Evolutionary conservation across 2,888 invertebrate species (phyloP).

Genomic region (Monoplex corrugatus): DNA sequence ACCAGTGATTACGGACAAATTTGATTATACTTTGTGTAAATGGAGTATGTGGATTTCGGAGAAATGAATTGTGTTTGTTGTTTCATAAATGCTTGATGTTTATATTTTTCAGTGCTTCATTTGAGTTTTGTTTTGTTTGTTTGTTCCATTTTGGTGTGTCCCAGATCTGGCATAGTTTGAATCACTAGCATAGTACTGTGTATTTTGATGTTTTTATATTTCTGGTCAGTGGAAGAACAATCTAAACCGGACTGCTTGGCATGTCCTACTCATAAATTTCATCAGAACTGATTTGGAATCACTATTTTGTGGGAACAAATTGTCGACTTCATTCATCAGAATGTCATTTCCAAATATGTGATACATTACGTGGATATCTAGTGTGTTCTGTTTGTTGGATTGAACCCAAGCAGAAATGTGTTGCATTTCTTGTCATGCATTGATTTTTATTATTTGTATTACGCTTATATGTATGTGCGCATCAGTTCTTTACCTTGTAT

Average conservation of each 20-base stretch:
- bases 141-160: not conserved
- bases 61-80: too few species aligned
- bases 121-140: not conserved
- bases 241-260: not conserved
- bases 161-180: not conserved
- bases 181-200: not conserved
- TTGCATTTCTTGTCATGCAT: not conserved
- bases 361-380: constrained; percentile 24
- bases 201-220: not conserved
- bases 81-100: too few species aligned
- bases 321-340: not conserved
- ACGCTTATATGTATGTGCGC: not conserved
- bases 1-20: too few species aligned
- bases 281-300: not conserved
- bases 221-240: not conserved
- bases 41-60: too few species aligned
- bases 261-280: not conserved
- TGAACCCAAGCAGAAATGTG: not conserved
- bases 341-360: constrained; percentile 42
- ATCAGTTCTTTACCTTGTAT: not conserved
- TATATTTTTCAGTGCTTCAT: too few species aligned
- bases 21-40: too few species aligned
- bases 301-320: constrained; percentile 45
- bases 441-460: not conserved
- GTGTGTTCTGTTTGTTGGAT: constrained; percentile 29